These are phyloP conservation scores for Syngnathus rostellatus DNA, from an alignment of 2,797 vertebrate species.

Conservation along the genomic window DNA sequence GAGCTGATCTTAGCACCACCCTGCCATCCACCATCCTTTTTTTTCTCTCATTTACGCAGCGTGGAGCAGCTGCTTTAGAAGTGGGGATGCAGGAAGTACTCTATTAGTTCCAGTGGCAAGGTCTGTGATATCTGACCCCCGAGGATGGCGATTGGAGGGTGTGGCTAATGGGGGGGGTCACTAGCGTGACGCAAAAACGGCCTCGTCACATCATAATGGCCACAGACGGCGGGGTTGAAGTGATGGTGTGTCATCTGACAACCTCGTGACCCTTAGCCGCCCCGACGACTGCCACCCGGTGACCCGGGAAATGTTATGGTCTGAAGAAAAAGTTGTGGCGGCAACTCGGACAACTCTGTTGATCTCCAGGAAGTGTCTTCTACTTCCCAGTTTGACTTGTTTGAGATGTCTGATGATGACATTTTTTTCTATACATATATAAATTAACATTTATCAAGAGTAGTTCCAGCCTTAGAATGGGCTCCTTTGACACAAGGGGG, in stretches of 20 bases:
- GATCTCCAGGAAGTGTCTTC: not conserved
- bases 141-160: constrained; percentile 41
- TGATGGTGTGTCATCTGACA: constrained; percentile 14
- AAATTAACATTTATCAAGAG: too few relatives aligned
- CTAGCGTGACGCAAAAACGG: constrained; percentile 20
- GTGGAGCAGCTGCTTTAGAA: constrained; percentile 60
- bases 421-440: not conserved
- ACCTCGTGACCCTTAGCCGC: constrained; percentile 36
- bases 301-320: constrained; percentile 30
- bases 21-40: constrained; percentile 6
- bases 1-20: constrained; percentile 35
- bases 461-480: too few relatives aligned
- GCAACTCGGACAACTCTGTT: not conserved
- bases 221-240: not conserved
- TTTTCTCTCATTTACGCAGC: constrained; percentile 26
- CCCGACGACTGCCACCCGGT: constrained; percentile 19
- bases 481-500: too few relatives aligned
- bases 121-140: constrained; percentile 56
- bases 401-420: not conserved
- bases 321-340: not conserved
- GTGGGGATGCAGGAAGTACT: constrained; percentile 59
- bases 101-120: constrained; percentile 66
- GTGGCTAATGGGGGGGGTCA: constrained; percentile 19
- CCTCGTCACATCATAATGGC: constrained; percentile 6
- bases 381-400: not conserved